Conservation (phyloP, 2,888 invertebrate genomes). For the Teleogryllus oceanicus region DNA sequence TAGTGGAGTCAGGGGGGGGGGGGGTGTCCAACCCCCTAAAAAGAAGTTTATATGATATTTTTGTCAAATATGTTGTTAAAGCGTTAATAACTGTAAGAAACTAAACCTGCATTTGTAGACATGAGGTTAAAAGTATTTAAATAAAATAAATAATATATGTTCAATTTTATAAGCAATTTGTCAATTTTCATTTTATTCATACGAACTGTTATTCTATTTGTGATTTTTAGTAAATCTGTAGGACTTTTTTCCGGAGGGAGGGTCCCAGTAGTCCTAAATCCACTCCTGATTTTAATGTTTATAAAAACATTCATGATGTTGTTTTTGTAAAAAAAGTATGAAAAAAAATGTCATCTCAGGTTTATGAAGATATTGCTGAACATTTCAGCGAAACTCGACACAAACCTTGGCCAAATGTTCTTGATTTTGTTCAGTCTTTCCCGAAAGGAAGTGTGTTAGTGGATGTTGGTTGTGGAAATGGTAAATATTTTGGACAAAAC, state of each 20-base stretch:
- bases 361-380: slow-evolving; percentile 89
- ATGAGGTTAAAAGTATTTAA: no score
- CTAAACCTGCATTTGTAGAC: no score
- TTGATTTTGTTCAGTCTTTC: slow-evolving; percentile 69
- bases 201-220: no score
- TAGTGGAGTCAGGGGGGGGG: no score
- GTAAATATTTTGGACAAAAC: slow-evolving; percentile 81
- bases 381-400: slow-evolving; percentile 95
- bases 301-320: slow-evolving; percentile 22
- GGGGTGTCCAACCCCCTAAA: no score
- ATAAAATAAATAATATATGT: neutral
- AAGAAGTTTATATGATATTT: no score
- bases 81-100: no score
- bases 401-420: slow-evolving; percentile 90
- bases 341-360: slow-evolving; percentile 49
- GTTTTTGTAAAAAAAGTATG: no score
- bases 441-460: slow-evolving; percentile 67
- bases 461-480: slow-evolving; percentile 97
- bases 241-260: no score
- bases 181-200: neutral
- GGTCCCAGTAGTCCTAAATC: no score
- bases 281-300: neutral
- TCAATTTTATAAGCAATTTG: neutral
- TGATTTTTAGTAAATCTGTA: no score
- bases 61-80: no score